Evolutionary conservation across 2,113 vertebrate species (phyloP).

Genomic region (Boulengeromyrus knoepffleri): DNA sequence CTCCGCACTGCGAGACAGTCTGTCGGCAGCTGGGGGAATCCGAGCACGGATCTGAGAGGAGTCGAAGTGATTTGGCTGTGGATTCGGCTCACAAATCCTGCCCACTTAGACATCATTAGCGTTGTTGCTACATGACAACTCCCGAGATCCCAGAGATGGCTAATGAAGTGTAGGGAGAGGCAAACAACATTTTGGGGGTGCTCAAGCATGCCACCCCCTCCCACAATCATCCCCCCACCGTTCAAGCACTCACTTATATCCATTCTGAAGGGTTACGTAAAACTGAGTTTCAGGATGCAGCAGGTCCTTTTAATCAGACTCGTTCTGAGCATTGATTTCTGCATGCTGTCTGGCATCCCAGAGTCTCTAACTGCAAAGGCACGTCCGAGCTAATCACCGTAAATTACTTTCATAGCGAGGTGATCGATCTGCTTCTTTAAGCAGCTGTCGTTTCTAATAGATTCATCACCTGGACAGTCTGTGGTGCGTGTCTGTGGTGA

Average conservation of each 20-base stretch:
- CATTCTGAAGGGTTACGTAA: neutral
- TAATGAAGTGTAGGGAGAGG: constrained; percentile 20
- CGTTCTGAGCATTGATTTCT: constrained; percentile 41
- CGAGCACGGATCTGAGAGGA: neutral
- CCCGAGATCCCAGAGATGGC: constrained; percentile 11
- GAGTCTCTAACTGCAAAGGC: constrained; percentile 32
- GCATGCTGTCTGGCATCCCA: constrained; percentile 30
- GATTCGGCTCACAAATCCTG: constrained; percentile 13
- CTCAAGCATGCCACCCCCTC: constrained; percentile 2
- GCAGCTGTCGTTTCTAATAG: constrained; percentile 43
- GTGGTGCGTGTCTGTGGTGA: neutral
- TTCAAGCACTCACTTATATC: neutral
- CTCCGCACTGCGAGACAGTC: neutral
- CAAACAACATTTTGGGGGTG: constrained; percentile 8
- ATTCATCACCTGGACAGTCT: constrained; percentile 32
- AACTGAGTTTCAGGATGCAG: constrained; percentile 1
- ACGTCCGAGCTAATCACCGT: constrained; percentile 44
- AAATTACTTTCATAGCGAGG: constrained; percentile 44
- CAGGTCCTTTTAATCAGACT: constrained; percentile 28
- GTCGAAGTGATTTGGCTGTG: neutral
- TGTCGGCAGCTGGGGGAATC: neutral
- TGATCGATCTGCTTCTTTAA: constrained; percentile 46
- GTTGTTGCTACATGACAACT: constrained; percentile 7
- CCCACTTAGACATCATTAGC: constrained; percentile 12
- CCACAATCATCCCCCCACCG: neutral